These are phyloP conservation scores for Koerneria pararmatus DNA, from an alignment of 2,888 invertebrate genomes.

Conservation along the genomic window DNA sequence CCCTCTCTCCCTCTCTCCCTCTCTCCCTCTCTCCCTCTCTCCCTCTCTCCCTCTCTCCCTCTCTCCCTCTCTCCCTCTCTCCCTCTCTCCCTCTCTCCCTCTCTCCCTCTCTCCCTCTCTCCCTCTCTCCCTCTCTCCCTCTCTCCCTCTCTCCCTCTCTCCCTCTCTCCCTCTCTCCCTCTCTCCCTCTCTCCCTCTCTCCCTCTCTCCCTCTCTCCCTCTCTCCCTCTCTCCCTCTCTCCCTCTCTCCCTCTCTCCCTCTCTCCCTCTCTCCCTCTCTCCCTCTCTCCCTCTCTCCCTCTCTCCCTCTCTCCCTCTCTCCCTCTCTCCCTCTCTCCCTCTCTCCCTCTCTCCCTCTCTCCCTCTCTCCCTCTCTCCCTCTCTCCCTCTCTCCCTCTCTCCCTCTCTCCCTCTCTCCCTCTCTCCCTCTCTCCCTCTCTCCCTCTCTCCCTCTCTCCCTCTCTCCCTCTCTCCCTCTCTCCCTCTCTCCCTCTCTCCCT, in stretches of 20 bases:
- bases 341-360: neutral
- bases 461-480: neutral
- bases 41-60: neutral
- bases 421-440: neutral
- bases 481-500: neutral
- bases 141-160: slow-evolving; percentile 4
- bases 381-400: neutral
- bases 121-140: neutral
- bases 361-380: neutral
- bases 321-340: neutral
- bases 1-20: slow-evolving; percentile 5
- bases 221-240: slow-evolving; percentile 16
- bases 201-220: neutral
- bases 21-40: slow-evolving; percentile 8
- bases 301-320: neutral
- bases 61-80: slow-evolving; percentile 7
- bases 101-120: neutral
- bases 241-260: slow-evolving; percentile 11
- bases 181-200: slow-evolving; percentile 14
- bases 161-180: neutral
- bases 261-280: neutral
- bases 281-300: neutral
- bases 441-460: neutral
- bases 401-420: neutral
- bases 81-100: neutral